Evolutionary conservation across 2,797 vertebrate species (phyloP).

Genomic region (Anomalospiza imberbis): DNA sequence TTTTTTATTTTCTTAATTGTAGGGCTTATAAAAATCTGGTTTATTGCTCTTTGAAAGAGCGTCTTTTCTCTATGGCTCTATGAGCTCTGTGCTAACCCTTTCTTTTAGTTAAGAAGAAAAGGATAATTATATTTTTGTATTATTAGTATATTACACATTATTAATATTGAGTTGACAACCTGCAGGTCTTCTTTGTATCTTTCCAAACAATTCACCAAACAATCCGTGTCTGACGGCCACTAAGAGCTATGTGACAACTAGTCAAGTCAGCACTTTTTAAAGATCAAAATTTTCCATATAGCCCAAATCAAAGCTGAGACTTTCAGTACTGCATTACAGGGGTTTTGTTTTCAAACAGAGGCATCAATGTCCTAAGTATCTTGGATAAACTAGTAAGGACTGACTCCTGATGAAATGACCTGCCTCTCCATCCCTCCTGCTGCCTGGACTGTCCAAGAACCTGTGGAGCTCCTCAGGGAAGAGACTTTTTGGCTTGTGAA

Average conservation of each 20-base stretch:
- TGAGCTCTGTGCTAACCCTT: not conserved
- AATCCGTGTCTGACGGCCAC: not conserved
- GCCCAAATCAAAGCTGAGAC: not conserved
- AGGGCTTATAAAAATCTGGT: not conserved
- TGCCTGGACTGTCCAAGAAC: not conserved
- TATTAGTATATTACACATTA: not conserved
- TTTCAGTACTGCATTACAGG: not conserved
- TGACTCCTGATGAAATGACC: not conserved
- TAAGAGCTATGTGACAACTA: not conserved
- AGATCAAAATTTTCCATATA: not conserved
- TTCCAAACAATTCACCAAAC: not conserved
- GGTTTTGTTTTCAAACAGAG: not conserved
- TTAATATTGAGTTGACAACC: not conserved
- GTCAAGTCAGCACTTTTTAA: not conserved
- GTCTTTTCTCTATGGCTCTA: not conserved
- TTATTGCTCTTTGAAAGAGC: not conserved
- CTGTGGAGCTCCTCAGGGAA: not conserved
- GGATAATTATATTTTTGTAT: not conserved
- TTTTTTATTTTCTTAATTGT: not conserved
- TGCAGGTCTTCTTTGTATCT: not conserved
- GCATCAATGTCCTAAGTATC: not conserved
- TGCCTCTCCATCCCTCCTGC: not conserved
- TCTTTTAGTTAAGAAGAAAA: not conserved
- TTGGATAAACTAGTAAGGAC: not conserved
- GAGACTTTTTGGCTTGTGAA: not conserved